A percentile compares a stretch with the other conserved stretches of the same genome.
These are phyloP conservation scores for Drosophila auraria DNA, from an alignment of 1,140 invertebrate genomes.

Conservation along the genomic window DNA sequence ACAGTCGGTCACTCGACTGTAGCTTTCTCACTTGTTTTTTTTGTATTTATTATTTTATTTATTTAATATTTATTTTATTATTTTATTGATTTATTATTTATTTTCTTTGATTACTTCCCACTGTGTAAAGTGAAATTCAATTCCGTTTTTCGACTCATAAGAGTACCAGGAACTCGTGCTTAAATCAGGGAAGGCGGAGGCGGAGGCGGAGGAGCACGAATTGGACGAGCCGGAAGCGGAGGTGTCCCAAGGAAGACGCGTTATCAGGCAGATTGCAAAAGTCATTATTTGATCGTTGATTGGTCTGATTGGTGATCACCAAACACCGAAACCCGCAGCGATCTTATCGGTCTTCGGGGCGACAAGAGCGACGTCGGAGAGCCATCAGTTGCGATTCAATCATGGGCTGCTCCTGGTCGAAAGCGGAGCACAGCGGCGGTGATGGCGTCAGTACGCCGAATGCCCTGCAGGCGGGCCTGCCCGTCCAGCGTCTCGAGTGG, in stretches of 20 bases:
- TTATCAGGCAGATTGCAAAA: constrained; percentile 26
- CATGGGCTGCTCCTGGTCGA: constrained; percentile 78
- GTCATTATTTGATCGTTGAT: constrained; percentile 32
- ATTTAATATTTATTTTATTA: background rate
- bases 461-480: constrained; percentile 62
- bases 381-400: constrained; percentile 18
- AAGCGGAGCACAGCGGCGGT: constrained; percentile 26
- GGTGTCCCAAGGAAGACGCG: constrained; percentile 4
- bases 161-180: constrained; percentile 4
- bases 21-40: too few relatives aligned
- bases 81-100: too few relatives aligned
- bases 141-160: background rate
- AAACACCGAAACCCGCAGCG: background rate
- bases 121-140: background rate
- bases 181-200: background rate
- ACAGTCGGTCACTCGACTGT: too few relatives aligned
- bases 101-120: background rate
- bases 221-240: constrained; percentile 23
- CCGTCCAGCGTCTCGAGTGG: constrained; percentile 8
- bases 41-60: too few relatives aligned
- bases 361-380: background rate
- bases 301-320: background rate
- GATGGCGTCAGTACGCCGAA: constrained; percentile 20
- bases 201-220: too few relatives aligned
- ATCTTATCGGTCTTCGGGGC: constrained; percentile 4